Evolutionary conservation across 2,113 vertebrate genomes (phyloP).

Genomic region (Calyptomena viridis): DNA sequence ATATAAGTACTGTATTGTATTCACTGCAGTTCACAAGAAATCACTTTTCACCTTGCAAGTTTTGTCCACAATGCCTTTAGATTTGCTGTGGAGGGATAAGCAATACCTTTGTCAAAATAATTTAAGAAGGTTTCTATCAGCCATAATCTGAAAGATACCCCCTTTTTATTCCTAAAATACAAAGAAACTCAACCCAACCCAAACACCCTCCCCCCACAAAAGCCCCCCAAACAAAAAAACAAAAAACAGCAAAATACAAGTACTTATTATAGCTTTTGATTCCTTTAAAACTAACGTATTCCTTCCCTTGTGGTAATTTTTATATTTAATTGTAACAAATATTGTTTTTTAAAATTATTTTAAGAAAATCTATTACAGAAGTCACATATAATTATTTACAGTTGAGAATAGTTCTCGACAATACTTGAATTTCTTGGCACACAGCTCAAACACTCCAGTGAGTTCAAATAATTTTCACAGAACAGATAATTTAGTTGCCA

Average conservation of each 20-base stretch:
- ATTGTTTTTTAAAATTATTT: not conserved
- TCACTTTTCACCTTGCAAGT: not conserved
- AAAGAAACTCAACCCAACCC: not conserved
- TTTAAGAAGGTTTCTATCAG: not conserved
- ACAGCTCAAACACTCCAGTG: not conserved
- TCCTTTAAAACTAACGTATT: not conserved
- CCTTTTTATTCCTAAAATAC: not conserved
- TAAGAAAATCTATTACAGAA: not conserved
- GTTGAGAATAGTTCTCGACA: not conserved
- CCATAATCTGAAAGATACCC: not conserved
- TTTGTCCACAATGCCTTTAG: not conserved
- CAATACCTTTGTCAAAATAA: not conserved
- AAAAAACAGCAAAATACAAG: not conserved
- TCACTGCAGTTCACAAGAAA: not conserved
- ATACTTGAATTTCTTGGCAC: not conserved
- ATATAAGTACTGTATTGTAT: not conserved
- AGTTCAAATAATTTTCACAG: conserved; percentile 7
- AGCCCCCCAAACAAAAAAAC: not conserved
- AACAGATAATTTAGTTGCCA: not conserved
- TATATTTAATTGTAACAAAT: not conserved
- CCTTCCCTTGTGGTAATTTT: not conserved
- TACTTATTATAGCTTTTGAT: not conserved
- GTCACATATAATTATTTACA: not conserved
- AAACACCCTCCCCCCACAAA: too few species aligned
- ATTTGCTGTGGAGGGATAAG: not conserved